phyloP scores from a whole-genome alignment of 1,140 invertebrate species.

The Sipha flava region DNA sequence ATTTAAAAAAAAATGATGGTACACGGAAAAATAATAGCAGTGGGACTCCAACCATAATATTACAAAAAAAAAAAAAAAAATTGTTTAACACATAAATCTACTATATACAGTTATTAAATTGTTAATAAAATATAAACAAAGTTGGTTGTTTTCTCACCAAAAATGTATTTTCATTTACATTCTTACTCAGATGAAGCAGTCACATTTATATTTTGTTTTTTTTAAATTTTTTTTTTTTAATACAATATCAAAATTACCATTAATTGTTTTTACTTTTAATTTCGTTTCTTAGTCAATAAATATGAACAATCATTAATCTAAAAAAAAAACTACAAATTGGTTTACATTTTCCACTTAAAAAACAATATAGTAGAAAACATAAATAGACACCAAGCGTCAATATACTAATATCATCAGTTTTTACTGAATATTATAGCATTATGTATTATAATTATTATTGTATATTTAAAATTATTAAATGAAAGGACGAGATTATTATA shows the following conservation, averaged over 20 bases:
- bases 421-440: neutral
- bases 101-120: conserved; percentile 19
- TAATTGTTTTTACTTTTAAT: neutral
- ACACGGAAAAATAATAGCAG: conserved; percentile 26
- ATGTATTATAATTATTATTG: neutral
- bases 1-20: conserved; percentile 21
- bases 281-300: neutral
- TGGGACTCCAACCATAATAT: neutral
- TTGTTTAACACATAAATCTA: conserved; percentile 21
- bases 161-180: neutral
- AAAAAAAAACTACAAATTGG: neutral
- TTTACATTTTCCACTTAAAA: neutral
- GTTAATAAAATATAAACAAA: conserved; percentile 1
- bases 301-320: neutral
- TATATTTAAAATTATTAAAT: neutral
- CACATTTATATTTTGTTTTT: too few species aligned
- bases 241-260: neutral
- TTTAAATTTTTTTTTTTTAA: neutral
- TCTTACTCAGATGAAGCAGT: neutral
- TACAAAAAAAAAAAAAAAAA: conserved; percentile 3
- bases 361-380: neutral
- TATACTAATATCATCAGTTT: neutral
- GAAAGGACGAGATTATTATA: neutral
- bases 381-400: neutral
- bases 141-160: neutral